Conservation (phyloP, 2,888 invertebrate genomes). For the Eurytoma californica region DNA sequence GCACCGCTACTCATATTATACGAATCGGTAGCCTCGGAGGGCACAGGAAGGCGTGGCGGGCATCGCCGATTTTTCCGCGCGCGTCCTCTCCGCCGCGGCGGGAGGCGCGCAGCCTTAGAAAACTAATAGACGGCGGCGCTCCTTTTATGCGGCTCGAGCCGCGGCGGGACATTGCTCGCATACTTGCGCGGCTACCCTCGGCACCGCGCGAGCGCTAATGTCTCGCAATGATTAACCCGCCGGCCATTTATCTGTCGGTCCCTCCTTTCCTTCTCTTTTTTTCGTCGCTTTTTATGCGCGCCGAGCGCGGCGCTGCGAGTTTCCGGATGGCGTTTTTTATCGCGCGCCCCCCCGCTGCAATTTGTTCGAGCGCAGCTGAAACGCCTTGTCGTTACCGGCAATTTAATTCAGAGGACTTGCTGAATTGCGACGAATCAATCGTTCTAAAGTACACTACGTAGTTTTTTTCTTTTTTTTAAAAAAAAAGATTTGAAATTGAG, state of each 20-base stretch:
- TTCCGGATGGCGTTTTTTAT: slow-evolving; percentile 1
- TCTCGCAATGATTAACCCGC: slow-evolving; percentile 52
- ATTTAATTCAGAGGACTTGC: no score
- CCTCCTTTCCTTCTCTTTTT: slow-evolving; percentile 15
- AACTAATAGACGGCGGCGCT: slow-evolving; percentile 53
- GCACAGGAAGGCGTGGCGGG: slow-evolving; percentile 40
- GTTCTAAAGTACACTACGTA: no score
- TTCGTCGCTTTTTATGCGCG: background rate
- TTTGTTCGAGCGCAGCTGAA: no score
- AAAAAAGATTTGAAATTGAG: no score
- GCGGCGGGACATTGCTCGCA: slow-evolving; percentile 49
- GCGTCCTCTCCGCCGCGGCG: background rate
- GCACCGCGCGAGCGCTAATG: slow-evolving; percentile 38
- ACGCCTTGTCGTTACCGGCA: no score
- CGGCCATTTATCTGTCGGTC: slow-evolving; percentile 42
- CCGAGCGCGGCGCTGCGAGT: background rate
- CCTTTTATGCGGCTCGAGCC: slow-evolving; percentile 44
- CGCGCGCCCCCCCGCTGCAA: no score
- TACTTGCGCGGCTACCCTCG: slow-evolving; percentile 34
- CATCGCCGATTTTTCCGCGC: background rate
- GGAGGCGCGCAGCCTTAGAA: slow-evolving; percentile 40
- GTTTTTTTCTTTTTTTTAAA: no score
- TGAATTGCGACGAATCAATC: no score
- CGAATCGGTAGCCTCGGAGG: slow-evolving; percentile 45
- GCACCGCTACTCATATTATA: background rate